A percentile compares a stretch with the other conserved stretches of the same genome.
phyloP scores from a whole-genome alignment of 2,113 vertebrate genomes.

The Scolopax mira region DNA sequence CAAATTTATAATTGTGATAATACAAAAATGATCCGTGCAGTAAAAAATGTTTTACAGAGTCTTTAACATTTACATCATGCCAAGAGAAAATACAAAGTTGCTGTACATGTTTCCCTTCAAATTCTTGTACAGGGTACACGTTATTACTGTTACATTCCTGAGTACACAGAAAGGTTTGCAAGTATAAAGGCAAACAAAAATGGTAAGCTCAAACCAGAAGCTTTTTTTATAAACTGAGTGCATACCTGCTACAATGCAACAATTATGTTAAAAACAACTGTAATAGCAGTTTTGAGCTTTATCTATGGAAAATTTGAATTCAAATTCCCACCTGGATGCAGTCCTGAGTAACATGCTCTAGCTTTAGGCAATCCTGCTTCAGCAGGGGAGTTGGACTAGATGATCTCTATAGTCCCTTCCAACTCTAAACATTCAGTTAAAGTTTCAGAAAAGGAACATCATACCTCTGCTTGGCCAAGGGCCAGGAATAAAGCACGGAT shows the following conservation, averaged over 20 bases:
- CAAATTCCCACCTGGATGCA: no score
- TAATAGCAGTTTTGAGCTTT: neutral
- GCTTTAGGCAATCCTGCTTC: no score
- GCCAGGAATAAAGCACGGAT: constrained; percentile 90
- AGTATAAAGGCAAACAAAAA: neutral
- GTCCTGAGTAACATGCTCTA: no score
- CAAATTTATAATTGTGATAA: neutral
- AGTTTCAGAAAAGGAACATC: constrained; percentile 4
- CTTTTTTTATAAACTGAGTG: neutral
- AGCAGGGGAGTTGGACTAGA: no score
- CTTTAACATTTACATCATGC: neutral
- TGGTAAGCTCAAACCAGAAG: neutral
- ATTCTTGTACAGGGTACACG: neutral
- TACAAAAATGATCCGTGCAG: neutral
- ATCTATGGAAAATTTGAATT: neutral
- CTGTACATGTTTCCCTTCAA: neutral
- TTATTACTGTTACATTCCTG: neutral
- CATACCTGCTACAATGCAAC: neutral
- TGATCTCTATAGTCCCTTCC: no score
- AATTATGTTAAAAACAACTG: neutral
- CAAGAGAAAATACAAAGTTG: neutral
- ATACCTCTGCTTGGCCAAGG: constrained; percentile 93
- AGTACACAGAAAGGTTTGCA: neutral
- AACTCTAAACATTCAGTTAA: no score
- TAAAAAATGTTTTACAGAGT: neutral